Evolutionary conservation across 2,888 invertebrate species (phyloP).

Genomic region (Lacanobia wlatinum): DNA sequence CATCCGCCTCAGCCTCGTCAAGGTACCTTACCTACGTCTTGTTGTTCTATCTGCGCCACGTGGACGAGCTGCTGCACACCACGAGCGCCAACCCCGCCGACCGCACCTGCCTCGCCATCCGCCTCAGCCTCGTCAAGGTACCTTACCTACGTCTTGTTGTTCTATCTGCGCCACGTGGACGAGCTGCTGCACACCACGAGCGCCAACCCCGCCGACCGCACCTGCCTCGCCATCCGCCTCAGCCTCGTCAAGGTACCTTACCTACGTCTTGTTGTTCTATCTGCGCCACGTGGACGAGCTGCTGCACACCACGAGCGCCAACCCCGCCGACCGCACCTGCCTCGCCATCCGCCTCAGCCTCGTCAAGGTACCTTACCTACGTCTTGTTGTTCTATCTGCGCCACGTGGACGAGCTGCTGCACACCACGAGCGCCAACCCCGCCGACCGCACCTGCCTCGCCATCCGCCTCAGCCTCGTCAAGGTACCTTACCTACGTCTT

Average conservation of each 20-base stretch:
- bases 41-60: slow-evolving; percentile 83
- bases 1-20: slow-evolving; percentile 92
- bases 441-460: slow-evolving; percentile 92
- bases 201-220: slow-evolving; percentile 92
- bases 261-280: no score
- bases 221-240: slow-evolving; percentile 92
- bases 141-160: no score
- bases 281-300: slow-evolving; percentile 86
- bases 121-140: slow-evolving; percentile 92
- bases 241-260: slow-evolving; percentile 91
- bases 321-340: slow-evolving; percentile 92
- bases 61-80: slow-evolving; percentile 88
- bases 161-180: slow-evolving; percentile 82
- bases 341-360: slow-evolving; percentile 92
- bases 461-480: slow-evolving; percentile 92
- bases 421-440: slow-evolving; percentile 91
- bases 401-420: slow-evolving; percentile 87
- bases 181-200: slow-evolving; percentile 90
- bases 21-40: no score
- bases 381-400: no score
- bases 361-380: slow-evolving; percentile 90
- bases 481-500: no score
- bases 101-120: slow-evolving; percentile 91
- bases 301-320: slow-evolving; percentile 90
- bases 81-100: slow-evolving; percentile 92